These are phyloP conservation scores for Melieria picta DNA, from an alignment of 2,888 invertebrate genomes.

Conservation along the genomic window DNA sequence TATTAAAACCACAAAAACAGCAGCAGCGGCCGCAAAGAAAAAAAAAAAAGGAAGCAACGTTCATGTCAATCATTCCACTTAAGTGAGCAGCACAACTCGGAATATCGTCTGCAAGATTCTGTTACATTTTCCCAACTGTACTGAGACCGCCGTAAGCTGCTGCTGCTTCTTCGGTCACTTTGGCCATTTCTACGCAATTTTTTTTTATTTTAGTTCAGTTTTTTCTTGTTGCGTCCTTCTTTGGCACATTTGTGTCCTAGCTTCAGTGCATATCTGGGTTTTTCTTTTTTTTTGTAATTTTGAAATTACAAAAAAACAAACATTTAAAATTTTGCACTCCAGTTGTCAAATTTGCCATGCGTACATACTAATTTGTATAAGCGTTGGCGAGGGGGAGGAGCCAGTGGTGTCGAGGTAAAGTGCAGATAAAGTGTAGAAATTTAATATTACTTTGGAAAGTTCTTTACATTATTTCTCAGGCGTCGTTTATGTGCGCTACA, in stretches of 20 bases:
- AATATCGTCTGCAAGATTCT: slow-evolving; percentile 23
- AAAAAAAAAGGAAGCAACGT: slow-evolving; percentile 10
- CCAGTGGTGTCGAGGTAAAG: neutral
- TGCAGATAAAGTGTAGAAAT: slow-evolving; percentile 9
- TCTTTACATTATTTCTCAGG: neutral
- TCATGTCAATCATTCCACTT: slow-evolving; percentile 32
- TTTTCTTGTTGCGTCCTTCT: neutral
- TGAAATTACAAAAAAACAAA: neutral
- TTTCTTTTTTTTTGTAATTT: too few relatives aligned
- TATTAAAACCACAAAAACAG: slow-evolving; percentile 20
- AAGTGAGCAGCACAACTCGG: slow-evolving; percentile 25
- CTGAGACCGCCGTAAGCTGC: neutral
- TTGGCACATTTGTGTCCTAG: neutral
- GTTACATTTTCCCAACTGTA: slow-evolving; percentile 19
- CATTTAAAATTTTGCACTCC: slow-evolving; percentile 9
- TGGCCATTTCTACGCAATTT: slow-evolving; percentile 15
- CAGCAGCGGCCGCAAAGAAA: neutral
- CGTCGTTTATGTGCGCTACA: too few relatives aligned
- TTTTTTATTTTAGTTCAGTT: slow-evolving; percentile 7
- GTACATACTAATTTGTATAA: neutral
- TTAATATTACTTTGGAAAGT: slow-evolving; percentile 26
- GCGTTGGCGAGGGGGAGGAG: neutral
- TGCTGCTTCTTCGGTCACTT: neutral
- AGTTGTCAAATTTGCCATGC: slow-evolving; percentile 21
- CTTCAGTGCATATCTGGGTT: too few relatives aligned